Conservation (phyloP, 2,888 invertebrate species). For the Pandemis cinnamomeana region DNA sequence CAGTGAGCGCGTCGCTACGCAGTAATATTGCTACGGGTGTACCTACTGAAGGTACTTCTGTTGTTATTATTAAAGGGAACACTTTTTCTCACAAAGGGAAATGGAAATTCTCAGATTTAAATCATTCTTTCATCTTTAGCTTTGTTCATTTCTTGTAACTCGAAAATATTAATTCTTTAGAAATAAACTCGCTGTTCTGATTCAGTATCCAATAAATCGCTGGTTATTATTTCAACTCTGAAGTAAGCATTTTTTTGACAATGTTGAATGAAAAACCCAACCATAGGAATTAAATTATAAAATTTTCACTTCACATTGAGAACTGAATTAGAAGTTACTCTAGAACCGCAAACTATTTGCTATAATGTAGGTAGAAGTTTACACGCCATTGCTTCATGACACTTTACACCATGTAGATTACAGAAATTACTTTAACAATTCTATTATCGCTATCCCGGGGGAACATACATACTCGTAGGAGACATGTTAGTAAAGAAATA, state of each 20-base stretch:
- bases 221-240: background rate
- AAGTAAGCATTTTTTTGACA: background rate
- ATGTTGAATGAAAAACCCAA: too few relatives aligned
- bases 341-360: background rate
- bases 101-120: constrained; percentile 2
- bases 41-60: background rate
- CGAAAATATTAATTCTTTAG: background rate
- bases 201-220: background rate
- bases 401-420: too few relatives aligned
- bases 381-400: too few relatives aligned
- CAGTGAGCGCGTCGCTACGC: background rate
- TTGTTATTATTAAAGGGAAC: background rate
- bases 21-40: background rate
- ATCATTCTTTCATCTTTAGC: background rate
- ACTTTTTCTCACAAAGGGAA: constrained; percentile 4
- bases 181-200: background rate
- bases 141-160: background rate
- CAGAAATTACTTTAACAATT: too few relatives aligned
- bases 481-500: too few relatives aligned
- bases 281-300: too few relatives aligned
- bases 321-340: too few relatives aligned
- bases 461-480: too few relatives aligned
- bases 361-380: background rate
- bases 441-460: too few relatives aligned
- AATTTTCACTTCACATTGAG: background rate